Evolutionary conservation across 2,113 vertebrate species (phyloP), one percentile per base, ranked within the genome.

Genomic region (Ictalurus punctatus): DNA sequence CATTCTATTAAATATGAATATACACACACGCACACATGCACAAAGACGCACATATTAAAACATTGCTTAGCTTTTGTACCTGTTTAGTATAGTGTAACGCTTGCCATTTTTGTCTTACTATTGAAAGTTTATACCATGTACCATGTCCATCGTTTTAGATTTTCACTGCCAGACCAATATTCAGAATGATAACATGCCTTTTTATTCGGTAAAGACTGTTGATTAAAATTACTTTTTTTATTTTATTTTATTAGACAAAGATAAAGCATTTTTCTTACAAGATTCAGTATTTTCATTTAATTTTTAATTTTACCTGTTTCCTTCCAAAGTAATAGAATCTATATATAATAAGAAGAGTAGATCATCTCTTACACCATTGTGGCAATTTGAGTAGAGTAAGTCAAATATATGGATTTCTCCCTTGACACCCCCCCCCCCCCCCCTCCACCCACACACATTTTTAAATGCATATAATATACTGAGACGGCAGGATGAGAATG

Each of bases 1-100:
- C 88, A 37, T 34, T 58, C 44, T 27, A 83, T 74, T 89, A 89
- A 90, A 91, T 90, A 91, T 65, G 3, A 87, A 90, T 93, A 92
- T 89, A 92, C 93, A 88, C 89, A 93, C 92, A 94, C 91, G 88
- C 89, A 94, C 92, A 74, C 34, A 37, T 5, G 5, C 48, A 83
- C 48, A 88, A 63, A 81, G 27, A 86, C 40, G 84, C 2, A 78
- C 21, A 52, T 12, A 78, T 78, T 79, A 30, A 79, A 79, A n/a
- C 52, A 27, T 54, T 79, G 44, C 76, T 79, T 79, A 54, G 76
- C 44, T 52, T 79, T 79, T 79, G 44, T 79, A 79, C 48, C 25
- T 79, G 76, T 27, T 79, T 16, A 14, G 12, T 79, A 79, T 54
- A 54, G 12, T 79, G 76, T 79, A n/a, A 79, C 4, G 44, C 76